A percentile compares a stretch with the other conserved stretches of the same genome.
phyloP scores from a whole-genome alignment of 2,113 vertebrate genomes.

The Embiotoca jacksoni region DNA sequence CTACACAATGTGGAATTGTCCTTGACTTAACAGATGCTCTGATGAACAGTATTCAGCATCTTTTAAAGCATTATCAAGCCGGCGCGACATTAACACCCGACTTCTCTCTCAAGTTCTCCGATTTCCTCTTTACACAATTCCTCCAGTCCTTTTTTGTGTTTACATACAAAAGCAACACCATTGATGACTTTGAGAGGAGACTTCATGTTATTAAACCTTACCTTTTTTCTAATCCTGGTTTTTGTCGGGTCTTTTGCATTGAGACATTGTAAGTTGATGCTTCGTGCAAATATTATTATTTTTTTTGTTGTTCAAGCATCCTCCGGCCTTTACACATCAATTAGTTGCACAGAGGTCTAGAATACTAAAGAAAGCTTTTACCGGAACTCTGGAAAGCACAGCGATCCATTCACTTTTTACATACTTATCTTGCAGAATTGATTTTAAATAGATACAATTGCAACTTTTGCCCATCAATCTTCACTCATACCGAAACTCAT shows the following conservation, averaged over 20 bases:
- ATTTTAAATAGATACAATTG: not conserved
- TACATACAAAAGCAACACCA: not conserved
- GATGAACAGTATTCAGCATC: not conserved
- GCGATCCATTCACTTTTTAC: not conserved
- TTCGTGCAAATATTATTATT: too few species aligned
- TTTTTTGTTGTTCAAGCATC: too few species aligned
- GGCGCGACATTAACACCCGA: too few species aligned
- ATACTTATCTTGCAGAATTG: not conserved
- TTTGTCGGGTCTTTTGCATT: not conserved
- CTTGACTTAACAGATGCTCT: not conserved
- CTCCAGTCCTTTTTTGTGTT: not conserved
- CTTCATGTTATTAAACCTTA: not conserved
- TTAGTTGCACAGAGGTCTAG: not conserved
- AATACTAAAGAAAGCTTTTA: not conserved
- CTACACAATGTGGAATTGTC: not conserved
- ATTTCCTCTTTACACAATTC: not conserved
- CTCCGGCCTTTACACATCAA: not conserved
- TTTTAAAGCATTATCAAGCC: not conserved
- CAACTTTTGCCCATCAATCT: not conserved
- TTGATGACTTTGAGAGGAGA: not conserved
- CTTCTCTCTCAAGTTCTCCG: too few species aligned
- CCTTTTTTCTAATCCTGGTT: not conserved
- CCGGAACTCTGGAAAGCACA: not conserved
- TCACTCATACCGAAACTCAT: not conserved
- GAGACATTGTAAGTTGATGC: too few species aligned